These are phyloP conservation scores for Leptinotarsa undecemlineata DNA, from an alignment of 1,140 invertebrate species.

Conservation along the genomic window DNA sequence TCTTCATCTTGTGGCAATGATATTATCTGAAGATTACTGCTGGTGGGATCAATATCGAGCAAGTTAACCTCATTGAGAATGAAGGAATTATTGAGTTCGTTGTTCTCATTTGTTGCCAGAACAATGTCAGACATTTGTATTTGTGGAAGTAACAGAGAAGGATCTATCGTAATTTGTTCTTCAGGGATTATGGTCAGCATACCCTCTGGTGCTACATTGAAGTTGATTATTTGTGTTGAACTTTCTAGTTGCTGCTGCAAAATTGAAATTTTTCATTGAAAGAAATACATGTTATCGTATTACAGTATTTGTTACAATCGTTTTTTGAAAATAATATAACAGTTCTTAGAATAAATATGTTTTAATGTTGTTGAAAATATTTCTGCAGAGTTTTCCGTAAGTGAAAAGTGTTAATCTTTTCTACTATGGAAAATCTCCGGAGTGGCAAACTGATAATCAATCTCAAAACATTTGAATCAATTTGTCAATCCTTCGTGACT, in stretches of 20 bases:
- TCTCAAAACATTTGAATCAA: too few species aligned
- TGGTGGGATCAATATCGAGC: slow-evolving; percentile 1
- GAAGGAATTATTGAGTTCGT: neutral
- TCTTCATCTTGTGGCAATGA: slow-evolving; percentile 2
- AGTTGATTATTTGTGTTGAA: slow-evolving; percentile 8
- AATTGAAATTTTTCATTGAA: neutral
- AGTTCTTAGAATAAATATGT: too few species aligned
- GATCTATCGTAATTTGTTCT: slow-evolving; percentile 14
- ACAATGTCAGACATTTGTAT: slow-evolving; percentile 18
- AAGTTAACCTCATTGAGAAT: slow-evolving; percentile 23
- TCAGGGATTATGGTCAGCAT: slow-evolving; percentile 13
- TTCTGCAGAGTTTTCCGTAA: too few species aligned
- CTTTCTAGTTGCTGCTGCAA: neutral
- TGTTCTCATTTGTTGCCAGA: slow-evolving; percentile 11
- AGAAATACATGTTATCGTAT: too few species aligned
- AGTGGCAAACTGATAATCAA: too few species aligned
- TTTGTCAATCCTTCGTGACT: too few species aligned
- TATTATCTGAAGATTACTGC: slow-evolving; percentile 11
- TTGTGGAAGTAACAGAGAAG: slow-evolving; percentile 13
- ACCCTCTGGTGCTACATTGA: neutral
- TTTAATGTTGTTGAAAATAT: too few species aligned
- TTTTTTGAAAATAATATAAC: too few species aligned
- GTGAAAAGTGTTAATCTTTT: too few species aligned
- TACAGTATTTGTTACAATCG: too few species aligned
- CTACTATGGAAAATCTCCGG: too few species aligned